These are phyloP conservation scores for Gouania willdenowi DNA, from an alignment of 2,797 vertebrate species.

Conservation along the genomic window DNA sequence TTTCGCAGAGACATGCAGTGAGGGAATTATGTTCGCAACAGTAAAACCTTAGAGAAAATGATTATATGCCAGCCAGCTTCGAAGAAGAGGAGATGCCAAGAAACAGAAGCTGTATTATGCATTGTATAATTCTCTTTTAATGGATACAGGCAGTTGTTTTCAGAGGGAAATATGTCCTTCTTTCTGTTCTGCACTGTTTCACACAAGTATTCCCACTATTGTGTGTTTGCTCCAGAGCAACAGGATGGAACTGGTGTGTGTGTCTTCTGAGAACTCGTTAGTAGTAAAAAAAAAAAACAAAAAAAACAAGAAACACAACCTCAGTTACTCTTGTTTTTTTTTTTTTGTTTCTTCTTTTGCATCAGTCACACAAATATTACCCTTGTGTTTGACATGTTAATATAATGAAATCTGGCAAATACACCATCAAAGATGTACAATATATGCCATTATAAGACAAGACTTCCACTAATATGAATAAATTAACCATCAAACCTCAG, in stretches of 20 bases:
- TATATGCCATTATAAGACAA: too few species aligned
- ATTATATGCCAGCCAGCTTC: background rate
- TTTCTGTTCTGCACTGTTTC: background rate
- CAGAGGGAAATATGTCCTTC: background rate
- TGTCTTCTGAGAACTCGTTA: background rate
- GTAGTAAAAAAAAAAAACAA: too few species aligned
- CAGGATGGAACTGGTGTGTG: background rate
- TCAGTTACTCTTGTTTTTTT: too few species aligned
- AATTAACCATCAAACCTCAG: too few species aligned
- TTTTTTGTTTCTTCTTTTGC: too few species aligned
- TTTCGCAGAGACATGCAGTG: background rate
- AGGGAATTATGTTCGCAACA: background rate
- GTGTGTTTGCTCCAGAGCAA: background rate
- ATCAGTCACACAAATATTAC: too few species aligned
- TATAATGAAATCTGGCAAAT: too few species aligned
- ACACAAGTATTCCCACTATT: background rate
- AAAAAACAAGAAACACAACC: too few species aligned
- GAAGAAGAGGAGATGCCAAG: background rate
- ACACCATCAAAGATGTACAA: too few species aligned
- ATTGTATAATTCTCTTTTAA: slow-evolving; percentile 1
- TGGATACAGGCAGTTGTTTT: background rate
- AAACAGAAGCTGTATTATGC: background rate
- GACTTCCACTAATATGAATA: too few species aligned
- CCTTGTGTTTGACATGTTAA: too few species aligned
- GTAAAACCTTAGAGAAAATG: background rate